These are phyloP conservation scores for Dendroctonus ponderosae DNA, from an alignment of 1,140 invertebrate species.

Conservation along the genomic window DNA sequence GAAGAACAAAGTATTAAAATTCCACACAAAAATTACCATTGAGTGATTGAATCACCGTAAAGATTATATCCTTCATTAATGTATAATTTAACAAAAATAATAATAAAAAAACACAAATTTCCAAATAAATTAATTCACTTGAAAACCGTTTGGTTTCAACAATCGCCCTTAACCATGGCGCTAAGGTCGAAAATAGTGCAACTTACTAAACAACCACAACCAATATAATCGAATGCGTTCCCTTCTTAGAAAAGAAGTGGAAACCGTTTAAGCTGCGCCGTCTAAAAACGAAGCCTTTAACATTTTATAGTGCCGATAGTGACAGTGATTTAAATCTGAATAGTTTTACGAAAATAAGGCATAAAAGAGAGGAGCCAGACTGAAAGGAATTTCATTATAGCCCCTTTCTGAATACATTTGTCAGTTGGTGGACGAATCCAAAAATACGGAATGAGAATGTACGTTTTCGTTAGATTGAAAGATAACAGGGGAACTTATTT, in stretches of 20 bases:
- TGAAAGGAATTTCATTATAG: slow-evolving; percentile 22
- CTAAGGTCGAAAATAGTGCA: slow-evolving; percentile 4
- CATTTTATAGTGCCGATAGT: slow-evolving; percentile 29
- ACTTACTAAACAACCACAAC: slow-evolving; percentile 1
- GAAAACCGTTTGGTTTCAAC: no score
- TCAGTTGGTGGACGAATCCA: not conserved
- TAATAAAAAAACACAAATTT: no score
- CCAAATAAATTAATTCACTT: no score
- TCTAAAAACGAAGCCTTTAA: slow-evolving; percentile 18
- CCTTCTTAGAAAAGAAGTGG: slow-evolving; percentile 16
- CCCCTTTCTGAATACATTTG: slow-evolving; percentile 16
- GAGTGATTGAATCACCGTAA: no score
- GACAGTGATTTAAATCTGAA: slow-evolving; percentile 30
- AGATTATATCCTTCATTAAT: no score
- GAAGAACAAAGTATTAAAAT: no score
- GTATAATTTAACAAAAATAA: no score
- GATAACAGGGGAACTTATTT: no score
- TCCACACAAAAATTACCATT: no score
- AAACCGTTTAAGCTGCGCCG: slow-evolving; percentile 21
- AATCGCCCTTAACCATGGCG: not conserved
- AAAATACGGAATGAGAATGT: no score
- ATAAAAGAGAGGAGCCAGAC: slow-evolving; percentile 17
- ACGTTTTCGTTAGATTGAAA: no score
- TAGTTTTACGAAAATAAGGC: slow-evolving; percentile 25
- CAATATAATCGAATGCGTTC: slow-evolving; percentile 14